These are phyloP conservation scores for Lucilia cuprina DNA, from an alignment of 1,140 invertebrate species.

Conservation along the genomic window DNA sequence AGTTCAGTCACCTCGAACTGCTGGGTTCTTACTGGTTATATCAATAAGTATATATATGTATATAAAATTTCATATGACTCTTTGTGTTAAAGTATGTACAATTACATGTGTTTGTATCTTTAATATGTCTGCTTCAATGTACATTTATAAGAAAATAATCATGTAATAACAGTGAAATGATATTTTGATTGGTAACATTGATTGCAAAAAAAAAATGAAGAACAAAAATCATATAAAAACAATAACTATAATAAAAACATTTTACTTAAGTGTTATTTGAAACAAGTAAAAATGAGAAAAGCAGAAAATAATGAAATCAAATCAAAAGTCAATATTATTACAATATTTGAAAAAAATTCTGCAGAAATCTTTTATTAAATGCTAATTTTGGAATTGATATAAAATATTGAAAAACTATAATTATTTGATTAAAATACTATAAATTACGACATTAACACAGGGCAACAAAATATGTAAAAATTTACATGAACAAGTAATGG, in stretches of 20 bases:
- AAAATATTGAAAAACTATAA: no score
- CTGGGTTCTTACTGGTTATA: background rate
- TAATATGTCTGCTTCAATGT: background rate
- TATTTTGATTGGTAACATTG: conserved; percentile 11
- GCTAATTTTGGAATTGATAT: no score
- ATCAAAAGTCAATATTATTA: background rate
- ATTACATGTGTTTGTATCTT: background rate
- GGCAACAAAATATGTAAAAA: no score
- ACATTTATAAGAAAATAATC: background rate
- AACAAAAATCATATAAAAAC: background rate
- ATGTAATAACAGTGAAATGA: conserved; percentile 8
- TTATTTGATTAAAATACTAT: no score
- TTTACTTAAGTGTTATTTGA: conserved; percentile 10
- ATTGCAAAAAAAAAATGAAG: background rate
- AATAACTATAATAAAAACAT: background rate
- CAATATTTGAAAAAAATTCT: no score
- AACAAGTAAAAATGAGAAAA: background rate
- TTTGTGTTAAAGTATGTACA: background rate
- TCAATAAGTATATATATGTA: background rate
- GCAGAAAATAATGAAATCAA: background rate
- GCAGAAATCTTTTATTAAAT: no score
- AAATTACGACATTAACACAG: no score
- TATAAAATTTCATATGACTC: background rate
- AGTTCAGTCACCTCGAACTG: background rate
- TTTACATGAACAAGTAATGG: no score